Percentiles rank a stretch among this genome's conserved stretches.
Evolutionary conservation across 2,797 vertebrate species (phyloP).

Genomic region (Hippoglossus hippoglossus): DNA sequence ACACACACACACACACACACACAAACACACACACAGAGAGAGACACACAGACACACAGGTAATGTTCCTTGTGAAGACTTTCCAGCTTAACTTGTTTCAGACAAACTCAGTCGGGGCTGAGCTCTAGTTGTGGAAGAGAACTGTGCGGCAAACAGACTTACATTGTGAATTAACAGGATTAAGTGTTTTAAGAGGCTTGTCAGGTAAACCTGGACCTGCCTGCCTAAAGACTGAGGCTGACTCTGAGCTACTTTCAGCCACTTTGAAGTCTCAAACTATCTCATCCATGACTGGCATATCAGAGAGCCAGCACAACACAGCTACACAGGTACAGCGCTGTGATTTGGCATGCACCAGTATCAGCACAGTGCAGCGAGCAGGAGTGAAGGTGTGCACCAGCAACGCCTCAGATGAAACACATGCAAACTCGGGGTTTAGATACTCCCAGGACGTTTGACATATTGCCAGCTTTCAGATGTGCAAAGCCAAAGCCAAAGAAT

Average conservation of each 20-base stretch:
- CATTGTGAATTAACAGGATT: constrained; percentile 84
- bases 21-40: constrained; percentile 1
- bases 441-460: constrained; percentile 24
- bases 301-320: constrained; percentile 38
- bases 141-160: constrained; percentile 76
- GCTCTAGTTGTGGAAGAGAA: constrained; percentile 71
- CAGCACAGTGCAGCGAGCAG: constrained; percentile 28
- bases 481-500: constrained; percentile 11
- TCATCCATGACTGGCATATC: constrained; percentile 74
- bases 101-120: constrained; percentile 69
- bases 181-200: constrained; percentile 82
- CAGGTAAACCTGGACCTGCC: constrained; percentile 80
- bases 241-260: constrained; percentile 72
- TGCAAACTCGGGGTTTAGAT: constrained; percentile 32
- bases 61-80: constrained; percentile 60
- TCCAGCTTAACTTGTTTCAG: constrained; percentile 71
- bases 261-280: constrained; percentile 78
- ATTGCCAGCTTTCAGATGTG: constrained; percentile 23
- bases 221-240: constrained; percentile 72
- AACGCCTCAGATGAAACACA: constrained; percentile 41
- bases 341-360: constrained; percentile 48
- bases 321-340: constrained; percentile 40
- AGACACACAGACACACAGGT: constrained; percentile 32
- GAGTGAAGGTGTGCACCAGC: constrained; percentile 1
- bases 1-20: background rate